Evolutionary conservation across 2,113 vertebrate species (phyloP), one percentile per base, ranked within the genome.

Genomic region (Etheostoma spectabile): DNA sequence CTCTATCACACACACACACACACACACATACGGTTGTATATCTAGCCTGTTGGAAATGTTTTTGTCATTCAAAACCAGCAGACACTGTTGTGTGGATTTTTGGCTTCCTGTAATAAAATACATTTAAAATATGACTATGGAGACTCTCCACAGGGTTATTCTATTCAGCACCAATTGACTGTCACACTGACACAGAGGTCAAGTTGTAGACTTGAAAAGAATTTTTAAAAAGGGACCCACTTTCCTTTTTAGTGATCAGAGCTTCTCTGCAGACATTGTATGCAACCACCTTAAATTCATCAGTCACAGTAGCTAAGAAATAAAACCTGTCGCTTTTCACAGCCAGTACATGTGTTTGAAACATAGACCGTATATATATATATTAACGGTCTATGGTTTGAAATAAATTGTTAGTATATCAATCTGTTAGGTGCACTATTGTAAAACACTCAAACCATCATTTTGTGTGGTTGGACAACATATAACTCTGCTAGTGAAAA

Each of bases 151-250:
- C 13, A 24, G 53, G 22, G n/a, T 24, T 57, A 14, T 57, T 56
- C 24, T 6, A 57, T 19, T 19, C 18, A 51, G 8, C 49, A 51
- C 2, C 8, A 51, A 57, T 27, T 77, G 30, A 67, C 33, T 67
- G 24, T 60, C 22, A 64, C 48, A 60, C 19, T 64, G 48, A 62
- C 55, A 74, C 51, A 75, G 33, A 71, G 21, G 61, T 77, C 55
- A 8, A 38, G 3, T 18, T 49, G 42, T 62, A 77, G 11, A 57
- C 13, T 42, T 42, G 38, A 42, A 42, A 42, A 42, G 38, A 42
- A 8, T 42, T 42, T 42, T 42, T 2, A 42, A 42, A 52, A 48
- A 55, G 30, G 4, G 16, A 48, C 10, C 3, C 33, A 35, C 4
- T 51, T 72, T 77, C 6, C 24, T 18, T 45, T 60, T 66, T 12